Conservation (phyloP, 2,113 vertebrate genomes). For the Pterocles orientalis region DNA sequence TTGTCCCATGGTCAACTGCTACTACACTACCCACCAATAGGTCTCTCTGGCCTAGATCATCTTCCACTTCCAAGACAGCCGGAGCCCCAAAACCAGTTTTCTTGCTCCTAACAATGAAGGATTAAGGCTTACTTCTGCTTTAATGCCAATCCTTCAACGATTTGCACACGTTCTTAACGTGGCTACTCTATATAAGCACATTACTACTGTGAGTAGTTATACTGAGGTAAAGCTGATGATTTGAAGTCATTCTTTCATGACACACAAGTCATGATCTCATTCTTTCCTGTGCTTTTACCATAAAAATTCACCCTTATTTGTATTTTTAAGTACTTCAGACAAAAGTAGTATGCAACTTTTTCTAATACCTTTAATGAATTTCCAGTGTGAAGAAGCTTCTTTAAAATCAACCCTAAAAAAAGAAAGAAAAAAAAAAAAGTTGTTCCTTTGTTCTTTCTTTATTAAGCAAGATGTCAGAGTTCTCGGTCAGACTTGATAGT, state of each 20-base stretch:
- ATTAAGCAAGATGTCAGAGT: slow-evolving; percentile 73
- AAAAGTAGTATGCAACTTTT: not conserved
- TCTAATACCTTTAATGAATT: slow-evolving; percentile 95
- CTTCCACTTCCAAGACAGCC: not conserved
- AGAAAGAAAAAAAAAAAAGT: not conserved
- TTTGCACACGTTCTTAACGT: not conserved
- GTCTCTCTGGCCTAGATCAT: not conserved
- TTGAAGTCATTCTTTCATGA: not conserved
- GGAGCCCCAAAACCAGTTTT: not conserved
- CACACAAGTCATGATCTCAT: not conserved
- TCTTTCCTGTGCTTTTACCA: not conserved
- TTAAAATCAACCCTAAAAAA: slow-evolving; percentile 91
- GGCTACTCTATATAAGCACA: not conserved
- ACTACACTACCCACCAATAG: not conserved
- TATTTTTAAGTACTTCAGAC: not conserved
- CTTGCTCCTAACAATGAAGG: not conserved
- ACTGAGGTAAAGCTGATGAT: not conserved
- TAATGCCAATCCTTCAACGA: not conserved
- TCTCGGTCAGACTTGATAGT: slow-evolving; percentile 82
- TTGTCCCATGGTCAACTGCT: not conserved
- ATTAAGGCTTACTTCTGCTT: not conserved
- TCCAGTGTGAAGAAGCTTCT: slow-evolving; percentile 97
- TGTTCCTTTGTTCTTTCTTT: not conserved
- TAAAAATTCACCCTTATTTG: not conserved
- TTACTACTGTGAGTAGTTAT: not conserved